These are phyloP conservation scores for Zenarchopterus dispar DNA, from an alignment of 2,797 vertebrate species.

Conservation along the genomic window DNA sequence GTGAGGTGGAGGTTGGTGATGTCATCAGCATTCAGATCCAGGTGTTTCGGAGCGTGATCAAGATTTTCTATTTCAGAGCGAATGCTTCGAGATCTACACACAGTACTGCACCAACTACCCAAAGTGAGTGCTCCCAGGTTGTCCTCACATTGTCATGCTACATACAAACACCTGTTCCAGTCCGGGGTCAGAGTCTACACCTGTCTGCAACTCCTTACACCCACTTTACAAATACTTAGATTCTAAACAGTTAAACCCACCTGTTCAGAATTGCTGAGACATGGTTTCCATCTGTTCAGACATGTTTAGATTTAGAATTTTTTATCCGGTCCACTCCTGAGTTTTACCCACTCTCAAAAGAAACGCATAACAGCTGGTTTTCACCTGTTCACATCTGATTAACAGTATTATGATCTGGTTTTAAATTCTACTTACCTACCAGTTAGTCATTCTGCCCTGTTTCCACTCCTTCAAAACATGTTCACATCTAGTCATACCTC, in stretches of 20 bases:
- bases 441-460: no score
- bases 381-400: background rate
- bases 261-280: background rate
- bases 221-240: background rate
- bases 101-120: constrained; percentile 99
- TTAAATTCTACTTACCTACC: no score
- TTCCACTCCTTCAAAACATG: no score
- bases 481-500: no score
- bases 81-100: constrained; percentile 95
- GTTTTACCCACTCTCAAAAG: background rate
- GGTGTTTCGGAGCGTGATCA: background rate
- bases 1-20: constrained; percentile 61
- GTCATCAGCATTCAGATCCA: background rate
- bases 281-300: background rate
- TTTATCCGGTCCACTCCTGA: background rate
- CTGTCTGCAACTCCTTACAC: background rate
- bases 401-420: background rate
- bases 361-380: background rate
- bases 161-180: background rate
- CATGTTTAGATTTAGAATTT: background rate
- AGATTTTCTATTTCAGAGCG: constrained; percentile 79
- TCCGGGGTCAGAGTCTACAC: background rate
- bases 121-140: constrained; percentile 81
- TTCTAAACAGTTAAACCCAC: background rate
- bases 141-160: background rate